phyloP scores from a whole-genome alignment of 2,797 vertebrate species.

The Nannoperca australis region DNA sequence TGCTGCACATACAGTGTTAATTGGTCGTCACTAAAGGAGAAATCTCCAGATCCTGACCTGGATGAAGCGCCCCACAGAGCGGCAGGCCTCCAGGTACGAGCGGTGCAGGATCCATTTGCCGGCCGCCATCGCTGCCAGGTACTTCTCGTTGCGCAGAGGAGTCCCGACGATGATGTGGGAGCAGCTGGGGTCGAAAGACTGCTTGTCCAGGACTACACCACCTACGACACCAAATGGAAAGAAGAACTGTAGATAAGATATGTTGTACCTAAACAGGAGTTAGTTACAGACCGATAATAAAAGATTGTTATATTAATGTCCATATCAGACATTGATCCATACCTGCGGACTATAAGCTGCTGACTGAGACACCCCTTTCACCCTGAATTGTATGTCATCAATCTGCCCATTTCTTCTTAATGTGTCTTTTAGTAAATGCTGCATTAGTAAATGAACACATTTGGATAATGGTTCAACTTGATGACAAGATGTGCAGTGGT shows the following conservation, averaged over 20 bases:
- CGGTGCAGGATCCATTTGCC: constrained; percentile 99
- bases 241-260: not conserved
- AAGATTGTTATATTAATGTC: not conserved
- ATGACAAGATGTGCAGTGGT: not conserved
- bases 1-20: not conserved
- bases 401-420: not conserved
- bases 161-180: constrained; percentile 96
- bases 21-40: not conserved
- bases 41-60: constrained; percentile 79
- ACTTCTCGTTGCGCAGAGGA: constrained; percentile 97
- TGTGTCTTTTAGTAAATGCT: not conserved
- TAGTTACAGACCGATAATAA: not conserved
- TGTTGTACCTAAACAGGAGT: not conserved
- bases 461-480: constrained; percentile 2
- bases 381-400: too few species aligned
- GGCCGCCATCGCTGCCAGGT: constrained; percentile 95
- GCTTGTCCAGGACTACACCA: constrained; percentile 93
- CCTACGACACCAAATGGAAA: constrained; percentile 79
- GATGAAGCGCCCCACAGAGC: constrained; percentile 88
- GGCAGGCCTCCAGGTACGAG: constrained; percentile 95
- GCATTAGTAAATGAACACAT: not conserved
- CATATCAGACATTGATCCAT: not conserved
- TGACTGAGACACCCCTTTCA: not conserved
- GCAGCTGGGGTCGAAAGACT: constrained; percentile 95
- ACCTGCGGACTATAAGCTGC: not conserved